Percentiles rank a stretch among this genome's conserved stretches.
phyloP scores from a whole-genome alignment of 2,888 invertebrate species.

The Scaptomyza reducta region DNA sequence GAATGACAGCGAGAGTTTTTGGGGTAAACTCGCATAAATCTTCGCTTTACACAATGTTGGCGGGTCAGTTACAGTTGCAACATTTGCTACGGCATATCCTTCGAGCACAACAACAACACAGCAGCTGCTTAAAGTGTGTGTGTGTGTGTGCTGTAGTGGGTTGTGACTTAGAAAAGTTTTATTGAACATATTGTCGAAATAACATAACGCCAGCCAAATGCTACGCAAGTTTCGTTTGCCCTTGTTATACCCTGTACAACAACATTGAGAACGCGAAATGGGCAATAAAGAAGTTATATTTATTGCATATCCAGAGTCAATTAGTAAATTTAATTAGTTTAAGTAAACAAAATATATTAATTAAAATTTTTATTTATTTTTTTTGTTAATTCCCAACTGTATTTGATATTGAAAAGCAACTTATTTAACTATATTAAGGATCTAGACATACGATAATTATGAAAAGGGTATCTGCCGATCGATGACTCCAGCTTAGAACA shows the following conservation, averaged over 20 bases:
- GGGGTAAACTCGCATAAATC: conserved; percentile 81
- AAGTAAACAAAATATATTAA: no score
- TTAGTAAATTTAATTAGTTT: no score
- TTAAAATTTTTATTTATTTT: no score
- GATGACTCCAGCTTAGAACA: neutral
- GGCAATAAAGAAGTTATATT: no score
- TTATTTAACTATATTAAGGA: no score
- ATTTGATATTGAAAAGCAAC: no score
- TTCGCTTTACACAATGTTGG: conserved; percentile 82
- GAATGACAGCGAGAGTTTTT: conserved; percentile 61
- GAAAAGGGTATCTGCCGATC: conserved; percentile 1
- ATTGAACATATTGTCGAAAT: conserved; percentile 77
- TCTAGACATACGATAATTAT: neutral
- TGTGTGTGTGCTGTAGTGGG: conserved; percentile 27
- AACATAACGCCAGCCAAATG: conserved; percentile 51
- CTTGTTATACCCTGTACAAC: conserved; percentile 17
- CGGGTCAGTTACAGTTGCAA: conserved; percentile 73
- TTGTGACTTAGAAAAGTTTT: conserved; percentile 59
- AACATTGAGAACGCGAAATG: no score
- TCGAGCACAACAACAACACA: conserved; percentile 21
- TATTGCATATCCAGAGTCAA: no score
- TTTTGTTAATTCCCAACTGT: no score
- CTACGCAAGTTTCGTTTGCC: conserved; percentile 34
- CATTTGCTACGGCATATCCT: conserved; percentile 40
- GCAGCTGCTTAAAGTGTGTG: conserved; percentile 41